A percentile compares a stretch with the other conserved stretches of the same genome.
phyloP scores from a whole-genome alignment of 2,797 vertebrate species.

The Sternarchorhynchus goeldii region DNA sequence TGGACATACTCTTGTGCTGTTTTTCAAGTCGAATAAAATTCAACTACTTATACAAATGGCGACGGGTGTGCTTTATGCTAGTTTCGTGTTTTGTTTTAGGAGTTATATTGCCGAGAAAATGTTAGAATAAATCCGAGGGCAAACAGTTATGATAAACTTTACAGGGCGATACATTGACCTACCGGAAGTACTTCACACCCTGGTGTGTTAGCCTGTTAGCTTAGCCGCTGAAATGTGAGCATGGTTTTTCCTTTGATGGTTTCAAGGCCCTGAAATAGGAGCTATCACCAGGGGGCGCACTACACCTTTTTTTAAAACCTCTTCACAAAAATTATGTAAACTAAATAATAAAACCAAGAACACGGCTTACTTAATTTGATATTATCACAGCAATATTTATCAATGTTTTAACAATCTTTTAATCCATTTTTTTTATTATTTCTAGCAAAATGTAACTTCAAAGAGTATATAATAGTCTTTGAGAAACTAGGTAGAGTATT shows the following conservation, averaged over 20 bases:
- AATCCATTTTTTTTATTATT: too few relatives aligned
- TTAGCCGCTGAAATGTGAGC: neutral
- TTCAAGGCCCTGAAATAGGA: neutral
- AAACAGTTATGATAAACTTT: constrained; percentile 49
- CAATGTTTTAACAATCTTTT: too few relatives aligned
- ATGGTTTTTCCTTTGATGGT: neutral
- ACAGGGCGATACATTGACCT: constrained; percentile 70
- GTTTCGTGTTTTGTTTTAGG: neutral
- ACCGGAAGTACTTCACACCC: constrained; percentile 78
- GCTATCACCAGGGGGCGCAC: neutral
- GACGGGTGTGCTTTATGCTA: constrained; percentile 11
- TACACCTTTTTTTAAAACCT: too few relatives aligned
- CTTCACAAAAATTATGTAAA: too few relatives aligned
- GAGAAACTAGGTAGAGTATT: too few relatives aligned
- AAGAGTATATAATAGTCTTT: too few relatives aligned
- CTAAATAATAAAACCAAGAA: too few relatives aligned
- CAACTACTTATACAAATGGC: neutral
- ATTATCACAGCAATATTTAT: too few relatives aligned
- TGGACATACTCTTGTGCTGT: constrained; percentile 62
- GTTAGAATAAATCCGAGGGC: constrained; percentile 39
- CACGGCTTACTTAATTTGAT: too few relatives aligned
- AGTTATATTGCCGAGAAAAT: constrained; percentile 12
- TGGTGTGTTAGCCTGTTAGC: constrained; percentile 38
- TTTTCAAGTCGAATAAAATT: constrained; percentile 33
- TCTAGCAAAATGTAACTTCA: too few relatives aligned